Percentiles rank a stretch among this genome's conserved stretches.
Evolutionary conservation across 2,888 invertebrate genomes (phyloP).

Genomic region (Drosophila setosimentum): DNA sequence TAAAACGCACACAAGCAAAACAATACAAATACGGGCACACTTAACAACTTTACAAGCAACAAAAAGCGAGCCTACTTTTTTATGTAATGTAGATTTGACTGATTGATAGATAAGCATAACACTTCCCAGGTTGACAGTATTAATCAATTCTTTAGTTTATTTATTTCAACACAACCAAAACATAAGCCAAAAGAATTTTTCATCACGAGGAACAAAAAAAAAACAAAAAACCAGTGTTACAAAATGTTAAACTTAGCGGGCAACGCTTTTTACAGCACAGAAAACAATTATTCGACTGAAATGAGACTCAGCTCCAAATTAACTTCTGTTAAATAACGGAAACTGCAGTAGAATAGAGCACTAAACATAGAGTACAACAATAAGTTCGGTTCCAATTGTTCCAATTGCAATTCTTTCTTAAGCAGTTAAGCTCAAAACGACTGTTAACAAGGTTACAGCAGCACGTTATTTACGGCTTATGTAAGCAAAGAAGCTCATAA

Average conservation of each 20-base stretch:
- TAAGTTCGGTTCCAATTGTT: neutral
- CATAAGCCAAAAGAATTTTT: neutral
- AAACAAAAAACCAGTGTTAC: neutral
- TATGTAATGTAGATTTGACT: neutral
- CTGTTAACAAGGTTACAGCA: neutral
- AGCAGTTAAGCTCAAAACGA: neutral
- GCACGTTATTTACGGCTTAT: neutral
- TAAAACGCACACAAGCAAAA: neutral
- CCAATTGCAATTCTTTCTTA: neutral
- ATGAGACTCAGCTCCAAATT: neutral
- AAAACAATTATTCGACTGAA: neutral
- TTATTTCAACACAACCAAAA: neutral
- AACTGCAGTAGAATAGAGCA: neutral
- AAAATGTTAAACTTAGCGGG: neutral
- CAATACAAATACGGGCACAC: neutral
- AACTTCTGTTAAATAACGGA: neutral
- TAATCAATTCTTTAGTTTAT: neutral
- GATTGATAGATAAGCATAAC: neutral
- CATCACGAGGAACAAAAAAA: neutral
- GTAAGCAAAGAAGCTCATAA: neutral
- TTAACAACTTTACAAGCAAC: neutral
- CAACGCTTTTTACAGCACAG: neutral
- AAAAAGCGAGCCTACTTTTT: neutral
- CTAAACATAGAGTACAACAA: neutral
- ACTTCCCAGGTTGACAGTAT: neutral